A percentile compares a stretch with the other conserved stretches of the same genome.
phyloP scores from a whole-genome alignment of 2,113 vertebrate genomes.

The Glareola pratincola region DNA sequence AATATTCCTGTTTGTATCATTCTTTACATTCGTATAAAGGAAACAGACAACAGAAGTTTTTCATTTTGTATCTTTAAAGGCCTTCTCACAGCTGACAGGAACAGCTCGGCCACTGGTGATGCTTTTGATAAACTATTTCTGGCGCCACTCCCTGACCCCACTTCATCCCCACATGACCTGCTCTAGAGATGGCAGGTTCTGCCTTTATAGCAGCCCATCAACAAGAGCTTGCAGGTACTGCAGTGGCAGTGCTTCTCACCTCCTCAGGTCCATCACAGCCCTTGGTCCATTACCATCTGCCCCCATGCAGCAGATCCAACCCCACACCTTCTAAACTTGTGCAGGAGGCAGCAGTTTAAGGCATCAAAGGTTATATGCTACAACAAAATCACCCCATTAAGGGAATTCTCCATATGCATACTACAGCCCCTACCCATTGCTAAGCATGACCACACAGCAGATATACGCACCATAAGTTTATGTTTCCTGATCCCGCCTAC shows the following conservation, averaged over 20 bases:
- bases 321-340: not conserved
- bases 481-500: slow-evolving; percentile 1
- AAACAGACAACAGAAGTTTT: not conserved
- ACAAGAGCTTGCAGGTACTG: not conserved
- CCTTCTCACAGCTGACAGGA: not conserved
- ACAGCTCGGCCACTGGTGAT: not conserved
- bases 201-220: not conserved
- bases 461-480: not conserved
- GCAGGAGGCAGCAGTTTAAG: not conserved
- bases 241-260: not conserved
- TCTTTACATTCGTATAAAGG: not conserved
- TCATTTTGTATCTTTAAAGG: not conserved
- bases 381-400: not conserved
- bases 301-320: not conserved
- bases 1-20: not conserved
- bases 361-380: not conserved
- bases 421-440: not conserved
- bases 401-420: not conserved
- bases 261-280: not conserved
- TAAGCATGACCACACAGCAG: not conserved
- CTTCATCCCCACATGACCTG: not conserved
- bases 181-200: not conserved
- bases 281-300: not conserved
- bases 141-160: not conserved
- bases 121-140: not conserved